A percentile compares a stretch with the other conserved stretches of the same genome.
These are phyloP conservation scores for Danio kyathit DNA, from an alignment of 2,797 vertebrate species.

Conservation along the genomic window DNA sequence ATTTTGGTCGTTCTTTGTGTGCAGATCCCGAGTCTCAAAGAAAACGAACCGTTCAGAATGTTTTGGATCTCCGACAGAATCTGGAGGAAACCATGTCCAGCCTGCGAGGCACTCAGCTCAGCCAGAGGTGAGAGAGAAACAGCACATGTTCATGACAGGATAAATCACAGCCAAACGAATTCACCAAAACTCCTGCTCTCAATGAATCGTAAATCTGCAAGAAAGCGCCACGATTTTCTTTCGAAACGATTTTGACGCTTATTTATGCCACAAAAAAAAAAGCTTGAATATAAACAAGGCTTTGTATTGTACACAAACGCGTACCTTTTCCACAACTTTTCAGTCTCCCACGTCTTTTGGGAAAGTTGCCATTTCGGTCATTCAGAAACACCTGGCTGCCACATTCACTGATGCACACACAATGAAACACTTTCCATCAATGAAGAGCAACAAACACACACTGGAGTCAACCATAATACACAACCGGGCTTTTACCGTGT, in stretches of 20 bases:
- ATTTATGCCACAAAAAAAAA: constrained; percentile 22
- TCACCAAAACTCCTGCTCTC: constrained; percentile 16
- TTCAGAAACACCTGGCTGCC: constrained; percentile 72
- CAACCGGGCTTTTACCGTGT: not conserved
- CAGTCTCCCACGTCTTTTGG: constrained; percentile 52
- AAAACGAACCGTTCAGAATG: constrained; percentile 97
- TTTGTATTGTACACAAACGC: constrained; percentile 20
- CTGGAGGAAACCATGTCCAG: constrained; percentile 99
- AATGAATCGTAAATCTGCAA: constrained; percentile 14
- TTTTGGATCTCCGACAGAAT: constrained; percentile 97
- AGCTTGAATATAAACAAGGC: constrained; percentile 29
- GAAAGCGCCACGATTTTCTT: constrained; percentile 5
- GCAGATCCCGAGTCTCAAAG: constrained; percentile 96
- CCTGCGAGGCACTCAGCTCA: constrained; percentile 92
- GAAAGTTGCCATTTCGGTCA: constrained; percentile 67
- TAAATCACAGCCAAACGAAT: constrained; percentile 11
- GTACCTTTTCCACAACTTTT: constrained; percentile 22
- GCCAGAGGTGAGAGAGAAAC: constrained; percentile 87
- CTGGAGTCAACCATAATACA: constrained; percentile 5
- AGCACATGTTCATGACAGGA: constrained; percentile 1
- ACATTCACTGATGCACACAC: constrained; percentile 63
- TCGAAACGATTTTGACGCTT: constrained; percentile 21
- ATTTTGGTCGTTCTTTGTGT: constrained; percentile 56
- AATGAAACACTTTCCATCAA: constrained; percentile 64
- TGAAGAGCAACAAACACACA: constrained; percentile 50